A percentile compares a stretch with the other conserved stretches of the same genome.
Evolutionary conservation across 1,140 invertebrate species (phyloP).

Genomic region (Caerostris darwini): DNA sequence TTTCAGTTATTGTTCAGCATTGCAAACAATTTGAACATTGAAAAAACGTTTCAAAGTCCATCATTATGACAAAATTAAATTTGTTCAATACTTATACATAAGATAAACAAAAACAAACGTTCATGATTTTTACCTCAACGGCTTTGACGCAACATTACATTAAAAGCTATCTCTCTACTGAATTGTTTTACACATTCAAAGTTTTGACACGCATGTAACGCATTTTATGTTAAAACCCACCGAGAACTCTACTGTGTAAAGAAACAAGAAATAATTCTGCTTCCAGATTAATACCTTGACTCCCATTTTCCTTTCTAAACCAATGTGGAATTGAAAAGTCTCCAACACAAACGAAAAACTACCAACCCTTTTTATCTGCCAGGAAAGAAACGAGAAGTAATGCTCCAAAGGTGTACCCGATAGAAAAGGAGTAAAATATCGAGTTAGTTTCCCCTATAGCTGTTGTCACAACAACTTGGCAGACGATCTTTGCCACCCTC

Average conservation of each 20-base stretch:
- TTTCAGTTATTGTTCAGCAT: too few species aligned
- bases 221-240: neutral
- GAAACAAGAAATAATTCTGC: neutral
- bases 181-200: too few species aligned
- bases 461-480: conserved; percentile 38
- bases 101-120: too few species aligned
- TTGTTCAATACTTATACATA: too few species aligned
- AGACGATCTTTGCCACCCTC: neutral
- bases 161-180: too few species aligned
- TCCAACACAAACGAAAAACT: neutral
- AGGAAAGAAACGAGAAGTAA: neutral
- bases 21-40: too few species aligned
- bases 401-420: neutral
- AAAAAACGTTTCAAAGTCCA: too few species aligned
- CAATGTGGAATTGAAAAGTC: neutral
- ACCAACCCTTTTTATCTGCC: neutral
- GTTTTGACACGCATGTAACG: too few species aligned
- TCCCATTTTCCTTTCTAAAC: neutral
- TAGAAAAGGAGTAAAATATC: neutral
- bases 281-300: neutral
- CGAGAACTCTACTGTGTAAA: neutral
- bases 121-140: too few species aligned
- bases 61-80: too few species aligned
- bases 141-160: too few species aligned
- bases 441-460: neutral